phyloP scores from a whole-genome alignment of 2,888 invertebrate species.

The Macrophya alboannulata region DNA sequence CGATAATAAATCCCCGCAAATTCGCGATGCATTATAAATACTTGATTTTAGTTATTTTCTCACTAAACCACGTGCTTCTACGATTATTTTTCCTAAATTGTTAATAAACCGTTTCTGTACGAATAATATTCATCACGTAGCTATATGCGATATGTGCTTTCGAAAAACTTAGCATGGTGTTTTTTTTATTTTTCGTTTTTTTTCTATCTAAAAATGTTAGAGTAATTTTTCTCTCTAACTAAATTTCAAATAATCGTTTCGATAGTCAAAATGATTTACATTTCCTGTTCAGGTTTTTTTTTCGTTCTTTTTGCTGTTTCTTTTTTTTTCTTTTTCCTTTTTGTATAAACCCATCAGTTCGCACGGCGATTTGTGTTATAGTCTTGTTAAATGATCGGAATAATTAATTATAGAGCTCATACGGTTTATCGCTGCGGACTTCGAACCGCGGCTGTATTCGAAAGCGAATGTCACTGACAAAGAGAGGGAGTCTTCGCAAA shows the following conservation, averaged over 20 bases:
- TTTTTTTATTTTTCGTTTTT: background rate
- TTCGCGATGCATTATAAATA: background rate
- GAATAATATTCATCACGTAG: background rate
- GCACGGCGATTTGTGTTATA: background rate
- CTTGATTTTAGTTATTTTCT: background rate
- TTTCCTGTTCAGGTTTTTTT: background rate
- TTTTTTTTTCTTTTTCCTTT: background rate
- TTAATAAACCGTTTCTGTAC: constrained; percentile 12
- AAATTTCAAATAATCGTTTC: background rate
- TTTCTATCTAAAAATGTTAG: background rate
- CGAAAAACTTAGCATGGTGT: background rate
- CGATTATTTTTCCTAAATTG: constrained; percentile 12
- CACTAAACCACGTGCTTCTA: background rate
- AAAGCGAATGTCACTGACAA: background rate
- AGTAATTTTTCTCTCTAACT: background rate
- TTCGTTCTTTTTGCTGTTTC: background rate
- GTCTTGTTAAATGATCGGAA: background rate
- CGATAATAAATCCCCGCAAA: background rate
- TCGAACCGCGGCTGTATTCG: background rate
- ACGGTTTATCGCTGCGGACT: background rate
- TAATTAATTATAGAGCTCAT: background rate
- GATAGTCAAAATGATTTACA: background rate
- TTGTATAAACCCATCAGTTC: background rate
- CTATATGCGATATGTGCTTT: background rate
- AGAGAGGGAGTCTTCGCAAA: background rate